Conservation (phyloP, 2,888 invertebrate genomes). For the Taphrorychus bicolor region DNA sequence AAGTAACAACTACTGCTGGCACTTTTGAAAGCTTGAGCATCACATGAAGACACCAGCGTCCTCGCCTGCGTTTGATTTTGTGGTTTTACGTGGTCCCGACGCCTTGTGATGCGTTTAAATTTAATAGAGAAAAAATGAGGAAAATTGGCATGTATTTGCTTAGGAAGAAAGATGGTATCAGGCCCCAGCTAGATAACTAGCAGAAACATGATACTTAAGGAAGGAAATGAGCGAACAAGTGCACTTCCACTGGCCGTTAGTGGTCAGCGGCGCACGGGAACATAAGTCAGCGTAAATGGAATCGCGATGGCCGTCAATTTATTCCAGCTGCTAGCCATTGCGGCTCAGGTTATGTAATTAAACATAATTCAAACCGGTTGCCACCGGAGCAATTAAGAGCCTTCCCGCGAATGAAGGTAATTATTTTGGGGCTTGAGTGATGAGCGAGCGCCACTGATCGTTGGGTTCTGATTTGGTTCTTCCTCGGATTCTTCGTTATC, state of each 20-base stretch:
- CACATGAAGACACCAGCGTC: not conserved
- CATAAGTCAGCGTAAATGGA: not conserved
- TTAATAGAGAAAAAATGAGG: too few relatives aligned
- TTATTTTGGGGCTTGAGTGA: conserved; percentile 28
- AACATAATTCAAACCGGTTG: conserved; percentile 39
- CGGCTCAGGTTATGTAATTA: conserved; percentile 39
- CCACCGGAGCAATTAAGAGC: conserved; percentile 26
- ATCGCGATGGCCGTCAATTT: conserved; percentile 34
- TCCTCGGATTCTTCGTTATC: not conserved
- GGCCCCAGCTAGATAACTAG: too few relatives aligned
- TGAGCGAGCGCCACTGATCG: conserved; percentile 16
- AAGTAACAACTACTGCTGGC: not conserved
- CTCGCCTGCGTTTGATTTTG: not conserved
- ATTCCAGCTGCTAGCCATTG: conserved; percentile 38
- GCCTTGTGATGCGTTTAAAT: too few relatives aligned
- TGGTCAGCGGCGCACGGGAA: not conserved
- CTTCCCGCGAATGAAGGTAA: conserved; percentile 33
- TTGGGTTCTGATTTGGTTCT: not conserved
- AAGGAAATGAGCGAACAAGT: conserved; percentile 6
- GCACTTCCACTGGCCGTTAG: not conserved
- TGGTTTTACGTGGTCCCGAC: too few relatives aligned
- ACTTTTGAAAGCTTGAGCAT: not conserved
- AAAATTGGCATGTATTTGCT: too few relatives aligned
- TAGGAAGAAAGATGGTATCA: too few relatives aligned
- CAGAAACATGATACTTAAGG: not conserved